Base-by-base conservation (phyloP, 2,888 invertebrate genomes). In the Drosophila multiciliata region DNA sequence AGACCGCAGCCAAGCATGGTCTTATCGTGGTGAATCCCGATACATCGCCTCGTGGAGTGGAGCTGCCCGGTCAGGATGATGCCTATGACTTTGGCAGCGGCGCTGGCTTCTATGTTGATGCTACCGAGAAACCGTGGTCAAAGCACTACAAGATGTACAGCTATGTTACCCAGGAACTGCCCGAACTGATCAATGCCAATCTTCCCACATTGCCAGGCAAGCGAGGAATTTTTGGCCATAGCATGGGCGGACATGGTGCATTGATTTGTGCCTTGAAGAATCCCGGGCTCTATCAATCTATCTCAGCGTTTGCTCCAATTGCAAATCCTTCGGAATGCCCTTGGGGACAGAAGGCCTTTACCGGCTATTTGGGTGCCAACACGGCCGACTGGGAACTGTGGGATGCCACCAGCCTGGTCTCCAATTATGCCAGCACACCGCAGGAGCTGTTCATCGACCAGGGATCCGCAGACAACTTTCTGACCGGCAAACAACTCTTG, bases 231-330 rank as follows among this genome's bases (percentile, higher is more conserved):
- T 96, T 96, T 95, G 97, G 97, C 0, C 97, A 97, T 87, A 98
- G 99, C 91, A 99, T 99, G 99, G 99, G 99, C 70, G 99, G 99
- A 32, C 99, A 99, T 93, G 99, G 99, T 36, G 99, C 99, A 20
- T 92, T 99, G 54, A 95, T 98, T 61, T 97, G 97, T 90, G 97
- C 97, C 7, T 93, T 99, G 49, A 97, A 97, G 93, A 98, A 98
- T 93, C 99, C 99, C 12, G 97, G 97, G 17, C 93, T 96, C 66
- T 99, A 97, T 93, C 95, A 95, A 89, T 96, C 96, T 11, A 98
- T 98, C 0, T 98, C 99, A 75, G 98, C 98, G 7, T 99, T 99
- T 94, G 96, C 99, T 5, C 99, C 99, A 0, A 98, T 99, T 89
- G 96, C 96, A 81, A 98, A 99, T 93, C 99, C 99, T 0, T 95